phyloP scores from a whole-genome alignment of 2,888 invertebrate genomes.

The Eledona agricola region DNA sequence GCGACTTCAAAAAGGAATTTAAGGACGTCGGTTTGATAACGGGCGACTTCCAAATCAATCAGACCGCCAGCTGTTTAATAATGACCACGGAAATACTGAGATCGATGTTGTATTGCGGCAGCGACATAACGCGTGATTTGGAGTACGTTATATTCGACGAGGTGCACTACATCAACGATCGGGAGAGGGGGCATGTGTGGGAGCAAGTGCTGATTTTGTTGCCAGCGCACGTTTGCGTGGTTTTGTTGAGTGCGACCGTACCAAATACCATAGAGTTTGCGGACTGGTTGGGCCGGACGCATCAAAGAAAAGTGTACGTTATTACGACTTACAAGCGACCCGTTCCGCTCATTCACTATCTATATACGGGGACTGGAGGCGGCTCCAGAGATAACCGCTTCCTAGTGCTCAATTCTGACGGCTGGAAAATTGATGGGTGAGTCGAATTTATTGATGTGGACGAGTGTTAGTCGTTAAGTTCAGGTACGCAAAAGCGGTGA shows the following conservation, averaged over 20 bases:
- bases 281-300: slow-evolving; percentile 89
- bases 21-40: slow-evolving; percentile 93
- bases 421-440: slow-evolving; percentile 75
- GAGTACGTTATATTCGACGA: slow-evolving; percentile 99
- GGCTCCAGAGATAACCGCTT: slow-evolving; percentile 79
- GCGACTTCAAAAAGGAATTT: slow-evolving; percentile 94
- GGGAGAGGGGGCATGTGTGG: slow-evolving; percentile 95
- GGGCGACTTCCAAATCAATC: slow-evolving; percentile 95
- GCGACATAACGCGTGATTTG: slow-evolving; percentile 92
- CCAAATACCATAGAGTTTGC: slow-evolving; percentile 97
- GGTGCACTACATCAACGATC: slow-evolving; percentile 96
- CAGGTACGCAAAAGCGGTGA: slow-evolving; percentile 43
- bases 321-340: slow-evolving; percentile 93
- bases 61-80: slow-evolving; percentile 92
- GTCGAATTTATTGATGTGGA: too few relatives aligned
- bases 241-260: slow-evolving; percentile 97
- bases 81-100: slow-evolving; percentile 99
- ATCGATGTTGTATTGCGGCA: slow-evolving; percentile 96
- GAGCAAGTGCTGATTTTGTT: slow-evolving; percentile 95
- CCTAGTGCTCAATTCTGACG: slow-evolving; percentile 80
- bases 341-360: slow-evolving; percentile 93
- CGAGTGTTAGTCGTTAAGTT: slow-evolving; percentile 7
- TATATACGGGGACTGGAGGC: slow-evolving; percentile 87
- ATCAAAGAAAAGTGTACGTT: slow-evolving; percentile 89
- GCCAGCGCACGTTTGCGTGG: slow-evolving; percentile 93